These are phyloP conservation scores for Labroides dimidiatus DNA, from an alignment of 2,797 vertebrate species.

Conservation along the genomic window DNA sequence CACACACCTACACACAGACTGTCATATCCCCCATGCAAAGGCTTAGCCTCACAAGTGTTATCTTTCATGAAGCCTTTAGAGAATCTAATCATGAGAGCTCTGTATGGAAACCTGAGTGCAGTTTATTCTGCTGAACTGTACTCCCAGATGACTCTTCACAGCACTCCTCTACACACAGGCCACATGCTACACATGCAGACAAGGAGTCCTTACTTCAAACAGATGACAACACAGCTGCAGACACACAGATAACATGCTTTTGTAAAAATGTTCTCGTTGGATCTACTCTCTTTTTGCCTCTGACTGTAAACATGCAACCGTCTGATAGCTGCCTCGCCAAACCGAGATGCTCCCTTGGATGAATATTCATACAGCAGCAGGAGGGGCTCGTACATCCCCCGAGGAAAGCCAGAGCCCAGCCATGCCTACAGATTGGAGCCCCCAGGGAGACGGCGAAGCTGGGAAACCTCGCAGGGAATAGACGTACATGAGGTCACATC, in stretches of 20 bases:
- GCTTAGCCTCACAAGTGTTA: conserved; percentile 71
- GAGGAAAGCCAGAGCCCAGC: conserved; percentile 44
- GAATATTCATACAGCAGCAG: conserved; percentile 59
- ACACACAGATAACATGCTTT: conserved; percentile 38
- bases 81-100: conserved; percentile 70
- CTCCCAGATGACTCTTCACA: conserved; percentile 51
- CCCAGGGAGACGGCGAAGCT: conserved; percentile 54
- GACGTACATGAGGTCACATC: conserved; percentile 44
- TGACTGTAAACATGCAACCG: conserved; percentile 47
- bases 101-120: conserved; percentile 55
- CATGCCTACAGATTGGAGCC: conserved; percentile 56
- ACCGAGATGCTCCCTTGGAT: conserved; percentile 40
- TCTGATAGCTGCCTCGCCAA: conserved; percentile 50
- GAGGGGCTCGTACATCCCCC: conserved; percentile 49
- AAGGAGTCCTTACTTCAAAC: conserved; percentile 52
- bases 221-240: conserved; percentile 14
- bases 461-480: conserved; percentile 48
- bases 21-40: conserved; percentile 48
- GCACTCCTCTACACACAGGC: conserved; percentile 28
- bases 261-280: conserved; percentile 47
- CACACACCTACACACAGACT: conserved; percentile 24
- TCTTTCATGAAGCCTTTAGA: conserved; percentile 63
- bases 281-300: conserved; percentile 29
- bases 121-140: conserved; percentile 62
- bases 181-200: conserved; percentile 35